Base-by-base conservation (phyloP, 2,888 invertebrate species). In the Epistrophe eligans region DNA sequence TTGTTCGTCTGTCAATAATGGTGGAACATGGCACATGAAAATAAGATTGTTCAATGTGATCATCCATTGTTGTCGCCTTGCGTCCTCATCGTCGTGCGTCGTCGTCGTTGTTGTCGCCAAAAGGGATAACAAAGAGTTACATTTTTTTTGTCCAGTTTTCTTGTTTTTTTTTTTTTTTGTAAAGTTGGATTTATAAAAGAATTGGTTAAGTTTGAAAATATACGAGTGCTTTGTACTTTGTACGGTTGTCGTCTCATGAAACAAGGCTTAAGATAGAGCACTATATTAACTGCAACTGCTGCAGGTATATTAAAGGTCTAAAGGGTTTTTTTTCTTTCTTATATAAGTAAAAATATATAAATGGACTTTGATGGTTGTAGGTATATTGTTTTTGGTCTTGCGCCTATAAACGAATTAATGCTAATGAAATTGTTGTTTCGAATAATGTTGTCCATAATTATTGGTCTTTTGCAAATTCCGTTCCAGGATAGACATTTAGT, bases 21-120 rank as follows among this genome's bases (percentile, higher is more conserved):
- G 76, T 67, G 72, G 76, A 79, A 87, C 87, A 87, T 87, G 87
- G 87, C 87, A 79, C 79, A 76, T 83, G 83, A 87, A 70, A 87
- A 87, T 87, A 83, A 87, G 79, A 87, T 87, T 87, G 87, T 87
- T 76, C 79, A 76, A 79, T 83, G 83, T 87, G 83, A 83, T 87
- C 82, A 82, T 79, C 87, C 87, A 83, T 87, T 87, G 85, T 87
- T 77, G 77, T 74, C 24, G 24, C 45, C 58, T 79, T 66, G 52
- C 32, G 15, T 48, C 71, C 17, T 58, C 24, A 24, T 24, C 24
- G 24, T 24, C 28, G 52, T 13, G 5, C 5, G 32, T 57, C 19
- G 40, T 40, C 15, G 10, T 35, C 2, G 57, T n/a, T 5, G 9
- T 35, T 35, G 40, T 28, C n/a, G 28, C 52, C 38, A 70, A 81